Base-by-base conservation (phyloP, 2,888 invertebrate genomes). In the Rotaria socialis region DNA sequence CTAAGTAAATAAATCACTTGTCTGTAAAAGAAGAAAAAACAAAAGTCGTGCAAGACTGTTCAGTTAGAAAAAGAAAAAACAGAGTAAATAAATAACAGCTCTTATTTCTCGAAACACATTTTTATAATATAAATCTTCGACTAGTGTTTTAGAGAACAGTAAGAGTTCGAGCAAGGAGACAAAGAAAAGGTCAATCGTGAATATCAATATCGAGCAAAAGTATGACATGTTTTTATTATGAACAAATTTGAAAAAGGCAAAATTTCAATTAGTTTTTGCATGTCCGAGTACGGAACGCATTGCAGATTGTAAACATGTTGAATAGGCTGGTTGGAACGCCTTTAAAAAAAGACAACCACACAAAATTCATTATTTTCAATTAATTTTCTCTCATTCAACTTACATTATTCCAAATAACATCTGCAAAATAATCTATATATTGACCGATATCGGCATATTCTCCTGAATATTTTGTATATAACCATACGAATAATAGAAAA, bases 381-480 rank as follows among this genome's bases (percentile, higher is more conserved):
- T n/a, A 0, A 60, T 24, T 24, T 3, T 8, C 6, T n/a, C 19
- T 11, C n/a, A 0, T 24, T 27, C 52, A 55, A 4, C 90, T 89
- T 88, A 92, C 92, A 89, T 92, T 95, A 90, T 96, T 96, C 97
- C 97, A 98, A 88, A 96, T 92, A 88, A 94, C 92, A 89, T 94
- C 94, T 7, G 97, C 96, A 88, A 94, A 92, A 88, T 95, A 94
- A 90, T 98, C 98, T 90, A 98, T 94, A 89, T 94, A 93, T 86
- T 94, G 93, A 47, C 97, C 96, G 84, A 96, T 92, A 90, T 96
- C 96, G 89, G 95, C 93, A 91, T 95, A 93, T 91, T 96, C 96
- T 60, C 97, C 97, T 90, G 95, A 96, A 91, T 97, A 97, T 90
- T 96, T 88, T 24, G 89, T 89, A 88, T 91, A 91, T 74, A 90